Evolutionary conservation across 1,140 invertebrate species (phyloP).

Genomic region (Leptinotarsa undecemlineata): DNA sequence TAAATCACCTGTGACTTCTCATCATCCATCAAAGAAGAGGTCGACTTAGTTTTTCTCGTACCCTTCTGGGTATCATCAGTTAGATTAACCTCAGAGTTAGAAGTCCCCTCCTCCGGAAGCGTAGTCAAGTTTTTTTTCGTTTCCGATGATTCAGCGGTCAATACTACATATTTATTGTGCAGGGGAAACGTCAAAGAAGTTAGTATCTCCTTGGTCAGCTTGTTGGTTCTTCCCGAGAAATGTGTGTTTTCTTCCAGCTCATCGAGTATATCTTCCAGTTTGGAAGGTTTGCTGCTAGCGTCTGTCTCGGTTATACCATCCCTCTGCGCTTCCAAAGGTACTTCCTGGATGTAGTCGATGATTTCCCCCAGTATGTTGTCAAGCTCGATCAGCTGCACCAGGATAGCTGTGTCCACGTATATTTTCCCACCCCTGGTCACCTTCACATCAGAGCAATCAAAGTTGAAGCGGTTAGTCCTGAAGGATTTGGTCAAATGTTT

Average conservation of each 20-base stretch:
- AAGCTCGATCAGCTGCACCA: constrained; percentile 34
- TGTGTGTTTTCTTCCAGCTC: background rate
- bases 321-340: background rate
- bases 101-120: background rate
- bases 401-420: constrained; percentile 31
- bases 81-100: constrained; percentile 15
- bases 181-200: constrained; percentile 6
- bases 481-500: constrained; percentile 8
- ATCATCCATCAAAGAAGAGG: constrained; percentile 2
- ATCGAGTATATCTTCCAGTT: background rate
- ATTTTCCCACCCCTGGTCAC: constrained; percentile 28
- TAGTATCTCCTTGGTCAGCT: constrained; percentile 15
- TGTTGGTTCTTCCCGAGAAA: background rate
- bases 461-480: constrained; percentile 17
- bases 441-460: constrained; percentile 26
- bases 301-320: background rate
- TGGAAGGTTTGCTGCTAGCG: background rate
- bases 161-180: constrained; percentile 6
- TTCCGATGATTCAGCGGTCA: background rate
- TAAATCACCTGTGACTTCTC: background rate
- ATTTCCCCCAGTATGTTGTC: constrained; percentile 33
- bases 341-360: constrained; percentile 23
- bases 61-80: background rate
- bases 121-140: background rate
- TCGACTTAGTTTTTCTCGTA: constrained; percentile 15